Conservation (phyloP, 2,888 invertebrate genomes). For the Euspilapteryx auroguttella region DNA sequence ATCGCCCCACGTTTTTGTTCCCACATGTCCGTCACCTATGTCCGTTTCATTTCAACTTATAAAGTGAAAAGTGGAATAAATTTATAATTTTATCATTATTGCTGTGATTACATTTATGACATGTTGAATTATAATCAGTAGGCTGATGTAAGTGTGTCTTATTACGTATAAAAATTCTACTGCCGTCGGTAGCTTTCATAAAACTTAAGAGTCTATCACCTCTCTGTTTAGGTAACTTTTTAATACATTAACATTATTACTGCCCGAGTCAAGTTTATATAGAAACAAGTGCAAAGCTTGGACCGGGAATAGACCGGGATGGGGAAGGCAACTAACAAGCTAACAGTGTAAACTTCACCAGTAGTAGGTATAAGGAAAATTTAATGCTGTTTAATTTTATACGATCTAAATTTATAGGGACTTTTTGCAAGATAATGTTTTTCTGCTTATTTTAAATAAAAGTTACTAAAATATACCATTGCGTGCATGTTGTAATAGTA, state of each 20-base stretch:
- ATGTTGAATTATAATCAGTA: constrained; percentile 36
- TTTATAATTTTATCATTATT: constrained; percentile 37
- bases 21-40: too few relatives aligned
- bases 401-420: too few relatives aligned
- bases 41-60: constrained; percentile 3
- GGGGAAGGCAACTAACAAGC: too few relatives aligned
- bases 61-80: constrained; percentile 6
- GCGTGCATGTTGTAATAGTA: too few relatives aligned
- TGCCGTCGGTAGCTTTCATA: constrained; percentile 23
- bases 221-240: constrained; percentile 14
- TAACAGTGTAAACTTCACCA: too few relatives aligned
- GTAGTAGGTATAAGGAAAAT: too few relatives aligned
- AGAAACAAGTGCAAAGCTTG: too few relatives aligned
- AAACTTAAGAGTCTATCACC: constrained; percentile 14
- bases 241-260: constrained; percentile 11
- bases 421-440: too few relatives aligned
- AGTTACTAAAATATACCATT: constrained; percentile 1
- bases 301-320: too few relatives aligned
- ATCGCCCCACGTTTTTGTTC: too few relatives aligned
- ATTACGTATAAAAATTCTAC: constrained; percentile 24
- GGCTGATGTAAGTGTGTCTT: constrained; percentile 34
- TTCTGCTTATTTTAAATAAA: not conserved
- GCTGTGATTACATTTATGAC: constrained; percentile 56
- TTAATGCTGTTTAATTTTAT: too few relatives aligned
- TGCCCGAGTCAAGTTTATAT: constrained; percentile 15